These are phyloP conservation scores for Gallirallus australis DNA, from an alignment of 2,797 vertebrate genomes.

Conservation along the genomic window DNA sequence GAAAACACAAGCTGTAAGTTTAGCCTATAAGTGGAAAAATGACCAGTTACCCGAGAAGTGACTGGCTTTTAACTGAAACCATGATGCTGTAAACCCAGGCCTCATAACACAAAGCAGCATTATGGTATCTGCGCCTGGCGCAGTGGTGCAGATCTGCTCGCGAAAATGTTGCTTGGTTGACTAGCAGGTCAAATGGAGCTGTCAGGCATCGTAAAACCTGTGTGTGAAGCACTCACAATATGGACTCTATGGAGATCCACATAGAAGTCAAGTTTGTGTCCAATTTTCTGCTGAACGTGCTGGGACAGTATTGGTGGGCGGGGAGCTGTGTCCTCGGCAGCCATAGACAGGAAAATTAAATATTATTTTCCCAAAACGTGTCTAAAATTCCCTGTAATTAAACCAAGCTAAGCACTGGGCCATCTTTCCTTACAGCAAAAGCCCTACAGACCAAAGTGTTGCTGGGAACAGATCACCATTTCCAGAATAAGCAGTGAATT, in stretches of 20 bases:
- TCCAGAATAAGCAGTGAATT: neutral
- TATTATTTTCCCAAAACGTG: neutral
- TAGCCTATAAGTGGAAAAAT: neutral
- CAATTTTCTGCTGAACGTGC: neutral
- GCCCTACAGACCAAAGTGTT: neutral
- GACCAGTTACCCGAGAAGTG: neutral
- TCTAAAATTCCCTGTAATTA: neutral
- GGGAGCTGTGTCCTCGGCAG: neutral
- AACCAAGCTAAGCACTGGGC: neutral
- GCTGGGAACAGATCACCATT: neutral
- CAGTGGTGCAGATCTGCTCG: neutral
- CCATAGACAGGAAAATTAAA: neutral
- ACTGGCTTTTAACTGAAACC: neutral
- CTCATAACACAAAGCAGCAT: rapidly evolving
- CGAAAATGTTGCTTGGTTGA: neutral
- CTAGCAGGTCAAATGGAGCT: neutral
- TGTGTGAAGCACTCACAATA: neutral
- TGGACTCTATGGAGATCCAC: neutral
- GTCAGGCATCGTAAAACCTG: neutral
- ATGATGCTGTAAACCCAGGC: neutral
- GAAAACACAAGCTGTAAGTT: neutral
- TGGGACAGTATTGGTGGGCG: neutral
- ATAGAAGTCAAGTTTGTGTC: neutral
- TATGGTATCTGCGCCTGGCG: neutral
- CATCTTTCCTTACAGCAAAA: neutral